Conservation (phyloP, 1,140 invertebrate genomes). For the Lepidurus packardi region DNA sequence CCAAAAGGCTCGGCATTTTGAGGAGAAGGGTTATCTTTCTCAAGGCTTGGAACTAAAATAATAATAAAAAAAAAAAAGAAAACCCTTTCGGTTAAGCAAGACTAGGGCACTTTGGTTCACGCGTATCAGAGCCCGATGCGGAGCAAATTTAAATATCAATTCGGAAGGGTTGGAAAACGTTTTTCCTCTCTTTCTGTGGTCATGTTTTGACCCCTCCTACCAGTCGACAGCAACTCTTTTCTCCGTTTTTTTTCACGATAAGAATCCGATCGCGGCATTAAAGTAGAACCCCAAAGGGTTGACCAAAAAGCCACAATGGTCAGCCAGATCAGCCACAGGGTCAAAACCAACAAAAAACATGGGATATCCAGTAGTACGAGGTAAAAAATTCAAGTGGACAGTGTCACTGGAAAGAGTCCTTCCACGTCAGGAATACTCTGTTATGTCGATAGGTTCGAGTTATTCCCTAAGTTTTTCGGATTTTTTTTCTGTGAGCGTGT, state of each 20-base stretch:
- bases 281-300: slow-evolving; percentile 17
- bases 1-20: not conserved
- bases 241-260: not conserved
- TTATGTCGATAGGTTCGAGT: no score
- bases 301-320: slow-evolving; percentile 21
- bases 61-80: not conserved
- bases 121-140: slow-evolving; percentile 1
- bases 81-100: not conserved
- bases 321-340: slow-evolving; percentile 11
- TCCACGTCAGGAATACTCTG: no score
- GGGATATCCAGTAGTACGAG: not conserved
- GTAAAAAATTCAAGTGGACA: slow-evolving; percentile 15
- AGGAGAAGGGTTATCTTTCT: not conserved
- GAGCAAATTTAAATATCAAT: slow-evolving; percentile 15
- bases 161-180: slow-evolving; percentile 8
- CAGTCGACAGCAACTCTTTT: not conserved
- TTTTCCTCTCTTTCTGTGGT: not conserved
- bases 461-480: no score
- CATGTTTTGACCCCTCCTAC: slow-evolving; percentile 2
- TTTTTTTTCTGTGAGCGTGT: no score
- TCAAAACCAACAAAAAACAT: slow-evolving; percentile 22
- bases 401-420: not conserved
- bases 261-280: not conserved
- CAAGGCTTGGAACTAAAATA: not conserved
- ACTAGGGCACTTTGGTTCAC: not conserved